Base-by-base conservation (phyloP, 1,140 invertebrate genomes). In the Bombus difficillimus region DNA sequence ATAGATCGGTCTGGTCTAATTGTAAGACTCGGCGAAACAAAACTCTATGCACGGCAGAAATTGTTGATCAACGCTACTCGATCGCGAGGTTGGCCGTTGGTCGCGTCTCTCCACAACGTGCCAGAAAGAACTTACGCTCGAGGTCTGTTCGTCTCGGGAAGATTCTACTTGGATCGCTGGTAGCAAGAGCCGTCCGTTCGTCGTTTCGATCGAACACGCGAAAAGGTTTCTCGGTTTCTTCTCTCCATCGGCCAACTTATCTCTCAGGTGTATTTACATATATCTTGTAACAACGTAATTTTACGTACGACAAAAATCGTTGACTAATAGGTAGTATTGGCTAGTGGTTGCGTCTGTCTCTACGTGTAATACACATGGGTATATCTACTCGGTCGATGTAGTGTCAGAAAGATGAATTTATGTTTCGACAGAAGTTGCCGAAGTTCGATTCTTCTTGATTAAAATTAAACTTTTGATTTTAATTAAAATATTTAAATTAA, bases 1-100 rank as follows among this genome's bases (percentile, higher is more conserved):
- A 83, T 90, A 80, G 78, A 90, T 76, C 88, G 82, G 88, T 88
- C 69, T 86, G 76, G 34, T 77, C 39, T 90, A 53, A 53, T 53
- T 53, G 47, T 53, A 90, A 85, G 79, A 90, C 86, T 62, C 32
- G 41, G 41, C 39, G 76, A 90, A 90, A 81, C 78, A 83, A 86
- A 90, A 76, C 76, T 85, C 71, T 37, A 71, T 43, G 32, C 66
- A 47, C 57, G 28, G 15, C 62, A 53, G 75, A 87, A 76, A 86
- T 72, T 69, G 76, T 89, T 75, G 78, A 81, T 81, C 79, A 69
- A 81, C 69, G 43, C 68, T 64, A 9, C 25, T 39, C 32, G 34
- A 59, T 43, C 32, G 57, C 15, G 12, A 12, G 47, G 15, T 22
- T 39, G 32, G 25, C 12, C 28, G 15, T n/a, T 28, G 47, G 18